Conservation (phyloP, 2,888 invertebrate genomes). For the Drosophila neotestacea region DNA sequence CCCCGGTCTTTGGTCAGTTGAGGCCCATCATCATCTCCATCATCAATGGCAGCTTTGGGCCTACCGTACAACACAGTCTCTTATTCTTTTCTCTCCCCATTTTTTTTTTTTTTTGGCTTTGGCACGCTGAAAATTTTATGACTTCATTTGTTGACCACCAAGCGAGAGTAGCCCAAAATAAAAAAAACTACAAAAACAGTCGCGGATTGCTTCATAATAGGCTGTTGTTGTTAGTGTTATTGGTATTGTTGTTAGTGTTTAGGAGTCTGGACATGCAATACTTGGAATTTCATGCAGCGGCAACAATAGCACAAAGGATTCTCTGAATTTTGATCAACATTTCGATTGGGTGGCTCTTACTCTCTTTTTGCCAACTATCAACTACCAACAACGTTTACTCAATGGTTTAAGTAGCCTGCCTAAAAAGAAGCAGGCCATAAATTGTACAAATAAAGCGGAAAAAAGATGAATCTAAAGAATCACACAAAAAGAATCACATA, state of each 20-base stretch:
- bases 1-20: constrained; percentile 39
- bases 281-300: constrained; percentile 71
- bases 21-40: constrained; percentile 75
- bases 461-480: not conserved
- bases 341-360: constrained; percentile 57
- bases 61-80: constrained; percentile 68
- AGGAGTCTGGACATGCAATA: constrained; percentile 58
- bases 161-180: constrained; percentile 58
- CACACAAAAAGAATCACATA: too few species aligned
- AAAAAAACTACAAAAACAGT: constrained; percentile 40
- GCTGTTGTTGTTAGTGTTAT: constrained; percentile 38
- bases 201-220: constrained; percentile 72
- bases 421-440: not conserved
- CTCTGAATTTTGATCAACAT: constrained; percentile 72
- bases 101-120: constrained; percentile 50
- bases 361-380: constrained; percentile 3
- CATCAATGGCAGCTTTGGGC: constrained; percentile 76
- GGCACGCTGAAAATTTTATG: constrained; percentile 81
- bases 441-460: not conserved
- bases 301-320: constrained; percentile 77
- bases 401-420: not conserved
- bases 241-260: constrained; percentile 30
- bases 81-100: constrained; percentile 10
- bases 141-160: constrained; percentile 80
- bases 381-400: constrained; percentile 3